Evolutionary conservation across 2,888 invertebrate species (phyloP).

Genomic region (Trilocha varians): DNA sequence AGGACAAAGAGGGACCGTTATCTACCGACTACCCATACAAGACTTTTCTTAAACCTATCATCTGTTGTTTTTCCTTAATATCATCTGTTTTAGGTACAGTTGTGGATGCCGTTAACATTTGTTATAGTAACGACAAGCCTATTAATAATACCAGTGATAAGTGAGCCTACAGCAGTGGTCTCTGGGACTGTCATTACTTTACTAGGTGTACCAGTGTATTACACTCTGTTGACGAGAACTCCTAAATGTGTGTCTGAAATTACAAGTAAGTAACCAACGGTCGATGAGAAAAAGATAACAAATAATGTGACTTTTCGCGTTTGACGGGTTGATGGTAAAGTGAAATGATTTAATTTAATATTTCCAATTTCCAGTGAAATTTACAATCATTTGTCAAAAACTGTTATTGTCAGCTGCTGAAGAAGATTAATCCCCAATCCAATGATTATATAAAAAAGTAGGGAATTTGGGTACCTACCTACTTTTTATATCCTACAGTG

Average conservation of each 20-base stretch:
- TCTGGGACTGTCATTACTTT: conserved; percentile 85
- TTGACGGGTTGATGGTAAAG: not conserved
- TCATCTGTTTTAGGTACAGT: conserved; percentile 70
- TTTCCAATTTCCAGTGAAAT: conserved; percentile 62
- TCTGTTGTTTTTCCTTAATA: not conserved
- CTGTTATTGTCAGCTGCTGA: conserved; percentile 85
- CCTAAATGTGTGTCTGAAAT: conserved; percentile 73
- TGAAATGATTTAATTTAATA: conserved; percentile 4
- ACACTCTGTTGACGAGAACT: conserved; percentile 79
- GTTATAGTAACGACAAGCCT: conserved; percentile 84
- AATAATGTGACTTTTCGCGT: too few relatives aligned
- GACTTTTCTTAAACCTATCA: not conserved
- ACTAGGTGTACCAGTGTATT: conserved; percentile 89
- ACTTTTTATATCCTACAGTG: conserved; percentile 12
- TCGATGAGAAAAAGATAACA: too few relatives aligned
- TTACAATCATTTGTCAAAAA: conserved; percentile 79
- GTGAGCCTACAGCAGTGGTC: conserved; percentile 84
- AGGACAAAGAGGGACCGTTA: too few relatives aligned
- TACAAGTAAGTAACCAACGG: conserved; percentile 81
- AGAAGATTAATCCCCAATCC: too few relatives aligned
- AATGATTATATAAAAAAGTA: too few relatives aligned
- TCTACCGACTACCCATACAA: too few relatives aligned
- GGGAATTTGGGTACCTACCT: conserved; percentile 10
- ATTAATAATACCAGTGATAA: conserved; percentile 84
- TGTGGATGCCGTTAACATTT: conserved; percentile 84